Percentiles rank a stretch among this genome's conserved stretches.
phyloP scores from a whole-genome alignment of 2,888 invertebrate genomes.

The Epinotia brunnichana region DNA sequence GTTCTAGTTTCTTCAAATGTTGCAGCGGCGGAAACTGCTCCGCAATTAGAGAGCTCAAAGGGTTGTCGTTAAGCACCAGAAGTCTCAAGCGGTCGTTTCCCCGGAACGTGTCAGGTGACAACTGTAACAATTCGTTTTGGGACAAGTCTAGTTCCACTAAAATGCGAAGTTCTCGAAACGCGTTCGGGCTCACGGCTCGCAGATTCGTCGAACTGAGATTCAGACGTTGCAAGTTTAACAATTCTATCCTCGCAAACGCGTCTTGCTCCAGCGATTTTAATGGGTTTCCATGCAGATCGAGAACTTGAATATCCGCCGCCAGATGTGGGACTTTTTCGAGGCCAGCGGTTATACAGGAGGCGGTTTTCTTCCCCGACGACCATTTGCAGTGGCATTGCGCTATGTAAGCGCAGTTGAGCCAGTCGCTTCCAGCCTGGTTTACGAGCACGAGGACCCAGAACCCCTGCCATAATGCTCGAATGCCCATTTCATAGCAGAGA shows the following conservation, averaged over 20 bases:
- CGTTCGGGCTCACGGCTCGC: constrained; percentile 89
- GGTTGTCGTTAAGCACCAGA: constrained; percentile 92
- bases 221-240: constrained; percentile 93
- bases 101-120: constrained; percentile 91
- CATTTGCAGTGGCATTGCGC: constrained; percentile 93
- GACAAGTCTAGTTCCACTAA: constrained; percentile 94
- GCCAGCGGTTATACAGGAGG: constrained; percentile 90
- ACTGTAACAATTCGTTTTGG: constrained; percentile 88
- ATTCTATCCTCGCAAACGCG: constrained; percentile 90
- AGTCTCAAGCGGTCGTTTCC: constrained; percentile 92
- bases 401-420: constrained; percentile 91
- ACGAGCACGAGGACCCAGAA: constrained; percentile 62
- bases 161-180: constrained; percentile 92
- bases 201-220: constrained; percentile 90
- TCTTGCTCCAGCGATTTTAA: constrained; percentile 88
- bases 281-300: constrained; percentile 91
- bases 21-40: constrained; percentile 92
- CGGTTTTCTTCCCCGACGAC: constrained; percentile 95
- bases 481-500: constrained; percentile 72
- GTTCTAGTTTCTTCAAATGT: constrained; percentile 90
- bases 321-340: constrained; percentile 87
- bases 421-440: constrained; percentile 83
- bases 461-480: constrained; percentile 67
- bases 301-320: constrained; percentile 84
- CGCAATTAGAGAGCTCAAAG: constrained; percentile 87